phyloP scores from a whole-genome alignment of 2,888 invertebrate genomes.

The Strigamia maritima region DNA sequence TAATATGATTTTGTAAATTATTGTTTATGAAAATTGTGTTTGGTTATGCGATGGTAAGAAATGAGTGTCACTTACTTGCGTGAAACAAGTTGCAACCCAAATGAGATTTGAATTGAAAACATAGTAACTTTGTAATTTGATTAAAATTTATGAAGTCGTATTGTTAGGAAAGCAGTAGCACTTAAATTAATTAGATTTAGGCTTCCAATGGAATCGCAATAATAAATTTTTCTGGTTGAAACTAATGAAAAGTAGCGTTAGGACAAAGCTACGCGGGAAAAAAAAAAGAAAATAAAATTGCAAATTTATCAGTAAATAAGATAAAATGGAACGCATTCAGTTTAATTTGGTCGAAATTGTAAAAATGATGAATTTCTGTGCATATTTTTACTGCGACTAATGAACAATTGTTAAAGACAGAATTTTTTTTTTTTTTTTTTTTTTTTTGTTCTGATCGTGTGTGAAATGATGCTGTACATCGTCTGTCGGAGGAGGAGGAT shows the following conservation, averaged over 20 bases:
- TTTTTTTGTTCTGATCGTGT: background rate
- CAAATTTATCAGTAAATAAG: background rate
- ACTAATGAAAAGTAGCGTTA: background rate
- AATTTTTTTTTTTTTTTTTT: background rate
- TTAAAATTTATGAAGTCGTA: background rate
- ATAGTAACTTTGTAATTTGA: background rate
- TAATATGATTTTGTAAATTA: background rate
- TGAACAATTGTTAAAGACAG: background rate
- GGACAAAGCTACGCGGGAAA: background rate
- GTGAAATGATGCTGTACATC: background rate
- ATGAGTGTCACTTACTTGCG: background rate
- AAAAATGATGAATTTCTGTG: too few relatives aligned
- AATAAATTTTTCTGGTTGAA: background rate
- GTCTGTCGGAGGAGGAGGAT: background rate
- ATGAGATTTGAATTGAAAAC: background rate
- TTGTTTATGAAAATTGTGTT: background rate
- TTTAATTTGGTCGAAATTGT: too few relatives aligned
- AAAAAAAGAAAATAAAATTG: background rate
- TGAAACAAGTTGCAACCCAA: background rate
- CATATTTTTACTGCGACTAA: background rate
- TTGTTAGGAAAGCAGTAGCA: background rate
- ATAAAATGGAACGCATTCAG: too few relatives aligned
- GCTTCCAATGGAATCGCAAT: background rate
- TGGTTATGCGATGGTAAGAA: background rate
- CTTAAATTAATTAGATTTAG: conserved; percentile 9